phyloP scores from a whole-genome alignment of 35 echinoderm and acorn worm species.

The Nesometra sesokonis region DNA sequence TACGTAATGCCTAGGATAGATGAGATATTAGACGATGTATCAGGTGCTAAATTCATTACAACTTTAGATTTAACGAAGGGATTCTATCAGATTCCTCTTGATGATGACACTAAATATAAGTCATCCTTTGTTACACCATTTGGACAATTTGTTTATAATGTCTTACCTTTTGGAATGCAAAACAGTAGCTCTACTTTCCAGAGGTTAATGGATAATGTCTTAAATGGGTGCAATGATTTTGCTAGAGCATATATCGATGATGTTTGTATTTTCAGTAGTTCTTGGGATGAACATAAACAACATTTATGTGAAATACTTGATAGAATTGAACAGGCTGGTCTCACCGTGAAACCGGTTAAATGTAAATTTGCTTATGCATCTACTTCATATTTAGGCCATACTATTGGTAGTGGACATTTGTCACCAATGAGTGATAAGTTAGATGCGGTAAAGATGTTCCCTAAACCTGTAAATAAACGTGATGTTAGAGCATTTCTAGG shows the following conservation, averaged over 20 bases:
- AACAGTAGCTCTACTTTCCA: conserved; percentile 6
- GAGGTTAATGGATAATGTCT: conserved; percentile 25
- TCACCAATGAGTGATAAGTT: background rate
- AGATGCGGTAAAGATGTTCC: background rate
- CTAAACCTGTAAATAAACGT: background rate
- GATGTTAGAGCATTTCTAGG: background rate
- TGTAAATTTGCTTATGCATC: background rate
- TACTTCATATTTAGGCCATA: background rate
- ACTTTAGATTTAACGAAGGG: conserved; percentile 42
- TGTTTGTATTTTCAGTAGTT: background rate
- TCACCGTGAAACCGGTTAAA: background rate
- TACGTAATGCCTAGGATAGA: conserved; percentile 33
- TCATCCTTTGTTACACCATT: conserved; percentile 24
- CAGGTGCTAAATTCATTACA: conserved; percentile 12
- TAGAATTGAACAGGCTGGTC: background rate
- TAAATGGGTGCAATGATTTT: background rate
- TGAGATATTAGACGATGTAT: conserved; percentile 27
- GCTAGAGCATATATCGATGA: conserved; percentile 13
- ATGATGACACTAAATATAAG: background rate
- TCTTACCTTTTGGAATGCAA: conserved; percentile 28
- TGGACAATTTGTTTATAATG: conserved; percentile 19
- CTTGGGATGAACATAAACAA: conserved; percentile 9
- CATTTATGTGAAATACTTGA: background rate
- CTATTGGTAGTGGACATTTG: background rate
- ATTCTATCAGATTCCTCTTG: conserved; percentile 31